phyloP scores from a whole-genome alignment of 1,140 invertebrate species.

The Apis laboriosa region DNA sequence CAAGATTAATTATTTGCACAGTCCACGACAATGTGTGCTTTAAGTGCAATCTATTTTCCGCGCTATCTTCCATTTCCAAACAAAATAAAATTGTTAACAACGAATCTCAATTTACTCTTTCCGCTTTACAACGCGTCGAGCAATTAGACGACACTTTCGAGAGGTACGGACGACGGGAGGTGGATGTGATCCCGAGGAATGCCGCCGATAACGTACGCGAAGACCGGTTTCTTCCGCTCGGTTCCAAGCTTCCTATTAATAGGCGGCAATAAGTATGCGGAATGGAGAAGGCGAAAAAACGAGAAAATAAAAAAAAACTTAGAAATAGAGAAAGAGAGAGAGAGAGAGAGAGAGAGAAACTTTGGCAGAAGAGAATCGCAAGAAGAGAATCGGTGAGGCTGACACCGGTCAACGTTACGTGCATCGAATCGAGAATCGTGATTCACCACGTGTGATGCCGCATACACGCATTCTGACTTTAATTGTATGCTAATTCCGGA shows the following conservation, averaged over 20 bases:
- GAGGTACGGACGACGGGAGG: neutral
- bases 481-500: slow-evolving; percentile 59
- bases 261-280: slow-evolving; percentile 45
- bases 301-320: slow-evolving; percentile 28
- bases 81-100: too few species aligned
- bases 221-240: slow-evolving; percentile 54
- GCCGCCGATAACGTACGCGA: neutral
- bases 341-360: neutral
- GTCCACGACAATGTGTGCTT: too few species aligned
- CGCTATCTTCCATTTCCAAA: too few species aligned
- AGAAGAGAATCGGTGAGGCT: neutral
- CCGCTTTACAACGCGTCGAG: too few species aligned
- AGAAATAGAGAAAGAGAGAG: neutral
- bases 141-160: neutral
- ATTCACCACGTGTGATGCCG: neutral
- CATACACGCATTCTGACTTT: slow-evolving; percentile 29
- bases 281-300: slow-evolving; percentile 25
- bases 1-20: too few species aligned
- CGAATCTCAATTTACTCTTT: too few species aligned
- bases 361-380: too few species aligned
- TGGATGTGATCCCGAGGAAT: neutral
- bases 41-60: too few species aligned
- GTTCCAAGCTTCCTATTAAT: slow-evolving; percentile 59
- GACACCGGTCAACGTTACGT: slow-evolving; percentile 47
- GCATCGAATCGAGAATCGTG: slow-evolving; percentile 47